Conservation (phyloP, 2,888 invertebrate species). For the Drosophila picticornis region DNA sequence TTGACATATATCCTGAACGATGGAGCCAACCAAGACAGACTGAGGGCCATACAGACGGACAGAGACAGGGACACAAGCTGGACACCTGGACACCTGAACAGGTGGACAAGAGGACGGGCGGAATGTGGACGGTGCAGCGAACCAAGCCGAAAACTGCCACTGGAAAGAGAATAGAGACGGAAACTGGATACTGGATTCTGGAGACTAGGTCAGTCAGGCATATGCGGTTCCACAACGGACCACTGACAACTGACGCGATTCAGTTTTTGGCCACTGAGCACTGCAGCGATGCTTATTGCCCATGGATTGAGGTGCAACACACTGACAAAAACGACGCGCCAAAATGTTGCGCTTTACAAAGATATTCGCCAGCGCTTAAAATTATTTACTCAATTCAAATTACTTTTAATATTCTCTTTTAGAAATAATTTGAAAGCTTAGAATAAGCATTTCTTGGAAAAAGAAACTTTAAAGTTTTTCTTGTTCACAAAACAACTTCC, state of each 20-base stretch:
- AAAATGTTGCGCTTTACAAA: not conserved
- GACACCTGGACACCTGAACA: slow-evolving; percentile 7
- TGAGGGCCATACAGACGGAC: slow-evolving; percentile 10
- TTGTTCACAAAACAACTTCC: rapidly evolving
- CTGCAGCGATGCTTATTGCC: slow-evolving; percentile 34
- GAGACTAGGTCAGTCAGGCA: slow-evolving; percentile 46
- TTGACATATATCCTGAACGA: slow-evolving; percentile 65
- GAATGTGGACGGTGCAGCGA: slow-evolving; percentile 21
- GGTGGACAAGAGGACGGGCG: not conserved
- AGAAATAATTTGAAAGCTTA: not conserved
- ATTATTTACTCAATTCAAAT: not conserved
- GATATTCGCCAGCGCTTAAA: not conserved
- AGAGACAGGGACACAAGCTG: slow-evolving; percentile 9
- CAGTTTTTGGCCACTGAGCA: slow-evolving; percentile 25
- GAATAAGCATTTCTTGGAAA: not conserved
- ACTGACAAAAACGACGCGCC: not conserved
- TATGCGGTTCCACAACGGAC: slow-evolving; percentile 28
- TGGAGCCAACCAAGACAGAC: slow-evolving; percentile 31
- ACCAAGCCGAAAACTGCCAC: slow-evolving; percentile 5
- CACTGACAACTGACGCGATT: slow-evolving; percentile 40
- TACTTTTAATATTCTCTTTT: not conserved
- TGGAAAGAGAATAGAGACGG: slow-evolving; percentile 7
- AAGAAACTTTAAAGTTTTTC: not conserved
- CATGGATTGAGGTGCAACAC: slow-evolving; percentile 3
- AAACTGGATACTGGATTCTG: not conserved